Base-by-base conservation (phyloP, 2,113 vertebrate species). In the Dendropsophus ebraccatus region DNA sequence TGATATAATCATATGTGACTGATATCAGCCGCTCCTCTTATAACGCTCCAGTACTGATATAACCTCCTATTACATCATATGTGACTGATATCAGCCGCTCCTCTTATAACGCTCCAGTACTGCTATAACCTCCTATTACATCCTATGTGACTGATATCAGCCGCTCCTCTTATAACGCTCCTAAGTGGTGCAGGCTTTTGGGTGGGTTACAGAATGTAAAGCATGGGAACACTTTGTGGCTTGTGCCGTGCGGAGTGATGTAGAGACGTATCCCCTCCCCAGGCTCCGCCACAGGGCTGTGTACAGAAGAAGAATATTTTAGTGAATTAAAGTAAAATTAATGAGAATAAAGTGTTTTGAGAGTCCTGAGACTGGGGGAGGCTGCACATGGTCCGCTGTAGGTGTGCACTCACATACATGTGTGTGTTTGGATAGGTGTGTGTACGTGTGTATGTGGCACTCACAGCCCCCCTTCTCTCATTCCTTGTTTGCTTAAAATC, bases 391-490 rank as follows among this genome's bases (percentile, higher is more conserved):
- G 28, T 28, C 9, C n/a, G 28, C 41, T 41, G 45, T 25, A 52
- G 28, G 45, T 23, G 23, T 3, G 58, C n/a, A 16, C 3, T 12
- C 58, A 62, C 58, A 41, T 62, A n/a, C 19, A 35, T 80, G 41
- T 82, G 41, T 83, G 3, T 41, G 49, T 83, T 83, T 83, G 45
- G 60, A 37, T 54, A 72, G 81, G 81, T 82, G 52, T 62, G 41
- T 41, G 32, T 83, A 83, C 70, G 52, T 62, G 41, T 41, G 32
- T 83, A 83, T 83, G 81, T 83, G 81, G 81, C 81, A 83, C 12
- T 83, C 67, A 2, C 52, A 80, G 62, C 69, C 81, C 67, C 81
- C 81, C 67, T 73, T 45, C 50, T 0, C 77, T 73, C 65, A 73
- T 12, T 83, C 30, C 67, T 25, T 83, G 69, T 83, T 83, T 83